phyloP scores from a whole-genome alignment of 2,113 vertebrate genomes.

The Syrmaticus mikado region DNA sequence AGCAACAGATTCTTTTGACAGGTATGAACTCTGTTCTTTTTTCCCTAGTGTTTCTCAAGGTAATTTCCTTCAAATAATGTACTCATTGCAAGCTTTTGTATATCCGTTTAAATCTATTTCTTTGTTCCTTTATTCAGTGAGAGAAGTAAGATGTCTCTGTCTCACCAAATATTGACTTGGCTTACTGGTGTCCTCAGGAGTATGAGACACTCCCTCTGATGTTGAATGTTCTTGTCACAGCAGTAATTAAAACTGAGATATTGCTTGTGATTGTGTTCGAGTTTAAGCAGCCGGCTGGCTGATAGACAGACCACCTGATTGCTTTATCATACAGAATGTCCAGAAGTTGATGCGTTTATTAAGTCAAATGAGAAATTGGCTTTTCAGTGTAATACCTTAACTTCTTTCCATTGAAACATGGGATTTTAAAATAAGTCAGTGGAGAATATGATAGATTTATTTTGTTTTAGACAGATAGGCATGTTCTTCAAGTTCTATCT shows the following conservation, averaged over 20 bases:
- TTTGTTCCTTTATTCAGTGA: background rate
- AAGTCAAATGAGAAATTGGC: background rate
- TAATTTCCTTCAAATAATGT: background rate
- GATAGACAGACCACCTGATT: background rate
- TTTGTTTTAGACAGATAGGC: background rate
- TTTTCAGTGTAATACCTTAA: background rate
- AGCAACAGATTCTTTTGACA: slow-evolving; percentile 98
- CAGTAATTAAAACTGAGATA: background rate
- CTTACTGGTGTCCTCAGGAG: background rate
- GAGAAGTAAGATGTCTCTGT: background rate
- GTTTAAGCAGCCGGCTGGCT: background rate
- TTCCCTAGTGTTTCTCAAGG: background rate
- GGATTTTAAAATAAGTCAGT: background rate
- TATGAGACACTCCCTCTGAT: background rate
- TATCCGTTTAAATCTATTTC: background rate
- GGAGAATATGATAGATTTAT: background rate
- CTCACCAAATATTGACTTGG: background rate
- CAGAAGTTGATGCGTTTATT: background rate
- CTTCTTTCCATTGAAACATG: background rate
- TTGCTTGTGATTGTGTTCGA: background rate
- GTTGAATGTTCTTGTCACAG: background rate
- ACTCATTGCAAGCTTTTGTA: background rate
- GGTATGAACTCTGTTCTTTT: slow-evolving; percentile 75
- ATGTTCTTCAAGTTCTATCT: background rate
- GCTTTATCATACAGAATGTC: background rate